Conservation (phyloP, 2,888 invertebrate species). For the Drosophila rubida region DNA sequence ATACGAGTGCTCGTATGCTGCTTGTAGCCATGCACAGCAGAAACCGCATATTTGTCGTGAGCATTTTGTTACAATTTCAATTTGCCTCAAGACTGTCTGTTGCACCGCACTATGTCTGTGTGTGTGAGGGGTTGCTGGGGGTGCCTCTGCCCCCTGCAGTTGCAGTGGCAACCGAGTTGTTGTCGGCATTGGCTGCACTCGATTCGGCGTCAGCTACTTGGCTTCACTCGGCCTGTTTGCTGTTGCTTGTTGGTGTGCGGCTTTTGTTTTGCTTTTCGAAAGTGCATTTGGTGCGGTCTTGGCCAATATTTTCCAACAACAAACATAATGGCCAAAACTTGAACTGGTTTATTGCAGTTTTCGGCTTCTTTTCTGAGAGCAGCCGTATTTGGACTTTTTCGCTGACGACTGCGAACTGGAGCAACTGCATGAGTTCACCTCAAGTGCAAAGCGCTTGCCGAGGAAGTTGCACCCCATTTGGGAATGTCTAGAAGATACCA, state of each 20-base stretch:
- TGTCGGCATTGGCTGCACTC: slow-evolving; percentile 68
- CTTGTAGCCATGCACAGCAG: slow-evolving; percentile 48
- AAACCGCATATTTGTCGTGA: slow-evolving; percentile 78
- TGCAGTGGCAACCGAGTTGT: too few species aligned
- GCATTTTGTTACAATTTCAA: slow-evolving; percentile 80
- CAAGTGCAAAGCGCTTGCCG: slow-evolving; percentile 47
- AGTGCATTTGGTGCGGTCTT: slow-evolving; percentile 72
- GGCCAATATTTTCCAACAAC: slow-evolving; percentile 72
- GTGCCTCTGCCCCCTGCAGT: slow-evolving; percentile 13
- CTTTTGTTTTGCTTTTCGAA: slow-evolving; percentile 56
- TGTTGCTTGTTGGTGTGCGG: slow-evolving; percentile 22
- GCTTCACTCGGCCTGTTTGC: slow-evolving; percentile 27
- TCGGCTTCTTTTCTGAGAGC: slow-evolving; percentile 54
- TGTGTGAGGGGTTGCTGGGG: slow-evolving; percentile 35
- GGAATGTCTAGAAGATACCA: background rate
- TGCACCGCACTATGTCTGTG: too few species aligned
- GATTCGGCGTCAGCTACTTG: slow-evolving; percentile 43
- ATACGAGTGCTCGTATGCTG: too few species aligned
- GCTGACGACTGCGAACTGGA: slow-evolving; percentile 36
- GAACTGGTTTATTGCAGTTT: slow-evolving; percentile 76
- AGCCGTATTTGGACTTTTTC: slow-evolving; percentile 38
- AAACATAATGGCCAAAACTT: slow-evolving; percentile 53
- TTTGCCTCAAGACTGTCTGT: slow-evolving; percentile 69
- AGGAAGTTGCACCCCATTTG: slow-evolving; percentile 19
- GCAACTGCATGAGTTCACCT: slow-evolving; percentile 24